phyloP scores from a whole-genome alignment of 2,797 vertebrate species.

The Chaenodraco wilsoni region DNA sequence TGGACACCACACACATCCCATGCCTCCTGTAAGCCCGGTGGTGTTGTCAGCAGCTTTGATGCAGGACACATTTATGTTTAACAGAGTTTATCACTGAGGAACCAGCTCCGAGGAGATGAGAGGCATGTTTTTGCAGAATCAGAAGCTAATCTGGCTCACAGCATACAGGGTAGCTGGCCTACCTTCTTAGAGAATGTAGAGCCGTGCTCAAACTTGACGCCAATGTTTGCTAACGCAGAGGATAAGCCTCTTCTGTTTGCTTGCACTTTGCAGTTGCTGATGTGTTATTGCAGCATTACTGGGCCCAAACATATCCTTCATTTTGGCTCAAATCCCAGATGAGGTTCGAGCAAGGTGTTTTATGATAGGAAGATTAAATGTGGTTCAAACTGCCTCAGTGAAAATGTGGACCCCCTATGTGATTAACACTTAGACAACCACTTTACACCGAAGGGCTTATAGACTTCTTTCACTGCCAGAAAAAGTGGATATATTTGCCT shows the following conservation, averaged over 20 bases:
- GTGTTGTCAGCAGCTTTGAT: conserved; percentile 55
- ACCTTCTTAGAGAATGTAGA: conserved; percentile 55
- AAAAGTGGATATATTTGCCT: conserved; percentile 28
- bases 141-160: conserved; percentile 67
- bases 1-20: conserved; percentile 19
- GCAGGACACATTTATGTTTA: conserved; percentile 53
- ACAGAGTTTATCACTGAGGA: conserved; percentile 60
- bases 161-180: conserved; percentile 48
- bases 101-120: conserved; percentile 64
- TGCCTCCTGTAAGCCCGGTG: conserved; percentile 29
- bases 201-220: conserved; percentile 42
- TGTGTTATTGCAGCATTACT: conserved; percentile 49
- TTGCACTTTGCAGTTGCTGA: conserved; percentile 58
- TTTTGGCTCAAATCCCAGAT: conserved; percentile 54
- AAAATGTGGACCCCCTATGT: conserved; percentile 47
- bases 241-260: conserved; percentile 64
- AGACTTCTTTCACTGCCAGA: conserved; percentile 32
- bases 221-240: conserved; percentile 57
- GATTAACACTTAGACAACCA: conserved; percentile 49
- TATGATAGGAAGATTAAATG: conserved; percentile 55
- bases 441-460: conserved; percentile 43
- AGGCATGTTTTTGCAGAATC: conserved; percentile 53
- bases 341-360: conserved; percentile 55
- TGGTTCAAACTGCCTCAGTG: conserved; percentile 38
- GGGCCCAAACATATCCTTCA: conserved; percentile 40